phyloP scores from a whole-genome alignment of 2,888 invertebrate genomes.

The Polydrusus pterygomalis region DNA sequence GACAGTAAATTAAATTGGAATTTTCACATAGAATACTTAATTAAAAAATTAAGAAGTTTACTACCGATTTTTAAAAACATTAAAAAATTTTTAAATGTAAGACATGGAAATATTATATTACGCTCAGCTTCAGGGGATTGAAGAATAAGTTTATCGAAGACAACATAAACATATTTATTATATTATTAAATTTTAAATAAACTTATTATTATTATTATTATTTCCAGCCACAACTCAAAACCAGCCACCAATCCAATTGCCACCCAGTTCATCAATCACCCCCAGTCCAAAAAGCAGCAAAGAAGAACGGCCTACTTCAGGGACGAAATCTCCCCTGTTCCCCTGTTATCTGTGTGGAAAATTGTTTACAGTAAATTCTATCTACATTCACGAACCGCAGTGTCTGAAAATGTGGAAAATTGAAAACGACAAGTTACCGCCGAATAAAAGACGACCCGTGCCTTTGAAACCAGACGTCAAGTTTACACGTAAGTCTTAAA shows the following conservation, averaged over 20 bases:
- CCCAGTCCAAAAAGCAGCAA: slow-evolving; percentile 47
- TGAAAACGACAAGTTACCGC: slow-evolving; percentile 78
- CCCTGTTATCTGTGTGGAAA: slow-evolving; percentile 80
- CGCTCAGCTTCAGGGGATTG: too few relatives aligned
- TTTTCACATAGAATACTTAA: too few relatives aligned
- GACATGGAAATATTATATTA: too few relatives aligned
- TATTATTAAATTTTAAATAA: too few relatives aligned
- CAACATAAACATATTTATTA: too few relatives aligned
- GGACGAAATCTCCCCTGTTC: slow-evolving; percentile 67
- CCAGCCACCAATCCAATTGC: not conserved
- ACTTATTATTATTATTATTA: not conserved
- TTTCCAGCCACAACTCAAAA: slow-evolving; percentile 29
- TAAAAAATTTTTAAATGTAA: too few relatives aligned
- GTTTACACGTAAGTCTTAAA: slow-evolving; percentile 70
- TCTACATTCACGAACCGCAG: slow-evolving; percentile 80
- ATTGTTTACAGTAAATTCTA: slow-evolving; percentile 78
- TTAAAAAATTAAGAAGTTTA: too few relatives aligned
- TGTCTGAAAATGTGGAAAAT: slow-evolving; percentile 79
- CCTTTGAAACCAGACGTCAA: slow-evolving; percentile 77
- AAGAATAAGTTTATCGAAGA: too few relatives aligned
- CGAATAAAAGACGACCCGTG: slow-evolving; percentile 73
- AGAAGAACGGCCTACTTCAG: slow-evolving; percentile 58
- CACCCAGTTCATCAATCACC: slow-evolving; percentile 15
- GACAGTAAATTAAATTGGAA: too few relatives aligned
- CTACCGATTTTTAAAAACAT: too few relatives aligned